These are phyloP conservation scores for Kuschelorhynchus macadamiae DNA, from an alignment of 2,888 invertebrate genomes.

Conservation along the genomic window DNA sequence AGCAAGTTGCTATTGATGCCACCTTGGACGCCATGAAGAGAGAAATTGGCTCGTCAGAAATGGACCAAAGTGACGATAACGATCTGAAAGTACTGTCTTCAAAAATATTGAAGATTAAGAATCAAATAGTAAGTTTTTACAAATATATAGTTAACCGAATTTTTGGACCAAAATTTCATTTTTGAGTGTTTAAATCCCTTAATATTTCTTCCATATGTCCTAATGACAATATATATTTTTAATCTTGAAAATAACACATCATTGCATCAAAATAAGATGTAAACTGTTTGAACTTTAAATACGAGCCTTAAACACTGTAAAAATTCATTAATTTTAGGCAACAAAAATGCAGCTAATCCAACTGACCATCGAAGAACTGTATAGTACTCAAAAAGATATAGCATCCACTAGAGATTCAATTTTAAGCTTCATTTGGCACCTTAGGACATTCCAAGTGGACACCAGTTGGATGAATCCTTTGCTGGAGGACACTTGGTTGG, in stretches of 20 bases:
- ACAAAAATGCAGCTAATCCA: slow-evolving; percentile 42
- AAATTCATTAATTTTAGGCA: slow-evolving; percentile 24
- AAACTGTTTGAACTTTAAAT: too few species aligned
- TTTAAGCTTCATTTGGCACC: slow-evolving; percentile 45
- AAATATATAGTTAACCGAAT: neutral
- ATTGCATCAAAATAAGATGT: too few species aligned
- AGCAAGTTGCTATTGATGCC: slow-evolving; percentile 50
- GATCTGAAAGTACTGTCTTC: slow-evolving; percentile 39
- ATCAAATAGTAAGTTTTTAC: slow-evolving; percentile 46
- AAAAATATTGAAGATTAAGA: slow-evolving; percentile 47
- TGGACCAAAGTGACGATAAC: slow-evolving; percentile 39
- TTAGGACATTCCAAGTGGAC: slow-evolving; percentile 50
- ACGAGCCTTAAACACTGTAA: too few species aligned
- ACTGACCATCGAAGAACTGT: slow-evolving; percentile 35
- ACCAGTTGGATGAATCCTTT: slow-evolving; percentile 51
- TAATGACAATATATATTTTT: too few species aligned
- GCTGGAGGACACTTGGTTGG: slow-evolving; percentile 40
- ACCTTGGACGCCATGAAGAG: slow-evolving; percentile 48
- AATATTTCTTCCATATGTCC: too few species aligned
- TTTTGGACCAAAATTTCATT: too few species aligned
- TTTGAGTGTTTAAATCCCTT: too few species aligned
- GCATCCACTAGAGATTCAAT: slow-evolving; percentile 44
- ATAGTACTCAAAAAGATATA: slow-evolving; percentile 42
- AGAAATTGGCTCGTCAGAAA: slow-evolving; percentile 50
- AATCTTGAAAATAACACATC: too few species aligned